Percentiles rank a stretch among this genome's conserved stretches.
These are phyloP conservation scores for Orchesella flavescens DNA, from an alignment of 2,888 invertebrate genomes.

Conservation along the genomic window DNA sequence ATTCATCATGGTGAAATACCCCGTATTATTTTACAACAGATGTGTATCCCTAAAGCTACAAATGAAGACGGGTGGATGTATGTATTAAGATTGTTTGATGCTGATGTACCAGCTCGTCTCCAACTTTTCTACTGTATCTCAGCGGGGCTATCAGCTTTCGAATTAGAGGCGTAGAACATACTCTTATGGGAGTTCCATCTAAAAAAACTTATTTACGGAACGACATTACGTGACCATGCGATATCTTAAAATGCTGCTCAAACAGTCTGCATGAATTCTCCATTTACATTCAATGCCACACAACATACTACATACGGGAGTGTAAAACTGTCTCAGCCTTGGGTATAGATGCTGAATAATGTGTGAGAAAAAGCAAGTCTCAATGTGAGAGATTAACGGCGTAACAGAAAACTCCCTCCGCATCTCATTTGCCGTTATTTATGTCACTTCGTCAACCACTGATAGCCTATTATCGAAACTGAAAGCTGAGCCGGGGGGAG, in stretches of 20 bases:
- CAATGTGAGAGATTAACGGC: not conserved
- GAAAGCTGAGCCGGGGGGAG: not conserved
- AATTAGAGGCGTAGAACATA: not conserved
- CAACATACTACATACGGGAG: not conserved
- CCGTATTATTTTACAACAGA: no score
- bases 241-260: no score
- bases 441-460: constrained; percentile 10
- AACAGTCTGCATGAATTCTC: no score
- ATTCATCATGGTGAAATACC: no score
- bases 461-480: constrained; percentile 19
- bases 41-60: no score
- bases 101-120: no score
- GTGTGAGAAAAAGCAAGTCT: not conserved
- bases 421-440: constrained; percentile 43
- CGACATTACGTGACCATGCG: no score
- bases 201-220: no score
- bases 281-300: not conserved
- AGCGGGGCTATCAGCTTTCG: not conserved
- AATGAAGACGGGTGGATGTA: no score
- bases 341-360: not conserved
- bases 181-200: no score
- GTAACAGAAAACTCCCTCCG: constrained; percentile 39
- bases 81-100: no score
- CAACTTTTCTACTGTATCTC: not conserved
- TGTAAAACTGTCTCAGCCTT: not conserved